Evolutionary conservation across 2,888 invertebrate species (phyloP).

Genomic region (Alviniconcha strummeri): DNA sequence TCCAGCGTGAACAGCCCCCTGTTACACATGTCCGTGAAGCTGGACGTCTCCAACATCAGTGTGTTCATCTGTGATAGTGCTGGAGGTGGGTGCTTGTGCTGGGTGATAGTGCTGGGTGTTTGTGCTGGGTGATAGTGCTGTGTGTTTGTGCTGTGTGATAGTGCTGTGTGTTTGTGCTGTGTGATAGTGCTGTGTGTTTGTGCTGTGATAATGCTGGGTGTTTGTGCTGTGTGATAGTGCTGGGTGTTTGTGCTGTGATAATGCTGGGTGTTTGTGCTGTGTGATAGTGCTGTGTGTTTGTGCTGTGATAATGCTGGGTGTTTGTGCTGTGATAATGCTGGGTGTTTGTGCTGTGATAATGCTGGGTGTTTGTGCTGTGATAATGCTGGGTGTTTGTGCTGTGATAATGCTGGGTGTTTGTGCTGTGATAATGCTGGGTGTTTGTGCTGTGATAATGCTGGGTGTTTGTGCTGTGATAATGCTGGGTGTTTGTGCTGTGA

Average conservation of each 20-base stretch:
- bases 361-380: conserved; percentile 45
- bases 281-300: conserved; percentile 48
- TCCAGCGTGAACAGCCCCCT: background rate
- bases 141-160: no score
- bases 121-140: background rate
- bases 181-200: background rate
- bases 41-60: conserved; percentile 58
- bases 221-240: background rate
- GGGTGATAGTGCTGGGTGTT: background rate
- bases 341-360: conserved; percentile 14
- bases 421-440: no score
- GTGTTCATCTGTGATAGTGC: conserved; percentile 60
- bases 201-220: conserved; percentile 52
- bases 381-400: background rate
- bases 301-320: no score
- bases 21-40: conserved; percentile 38
- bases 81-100: conserved; percentile 53
- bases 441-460: no score
- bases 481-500: no score
- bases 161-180: no score
- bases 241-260: background rate
- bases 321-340: conserved; percentile 48
- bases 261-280: no score
- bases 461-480: no score
- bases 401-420: background rate